These are phyloP conservation scores for Climacteris rufus DNA, from an alignment of 2,113 vertebrate species.

Conservation along the genomic window DNA sequence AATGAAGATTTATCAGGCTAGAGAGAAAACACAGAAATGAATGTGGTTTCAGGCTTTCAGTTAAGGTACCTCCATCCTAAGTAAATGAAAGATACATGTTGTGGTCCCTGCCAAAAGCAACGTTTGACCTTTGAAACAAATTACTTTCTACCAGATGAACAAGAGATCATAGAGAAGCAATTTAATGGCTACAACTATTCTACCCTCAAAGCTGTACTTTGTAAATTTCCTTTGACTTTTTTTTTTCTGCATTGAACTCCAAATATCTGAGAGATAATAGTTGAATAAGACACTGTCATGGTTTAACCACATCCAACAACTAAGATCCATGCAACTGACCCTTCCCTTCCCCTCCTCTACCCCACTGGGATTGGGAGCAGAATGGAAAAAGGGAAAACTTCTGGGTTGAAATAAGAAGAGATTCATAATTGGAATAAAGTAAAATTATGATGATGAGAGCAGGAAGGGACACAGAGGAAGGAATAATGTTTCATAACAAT, in stretches of 20 bases:
- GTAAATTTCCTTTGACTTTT: not conserved
- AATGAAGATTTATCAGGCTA: not conserved
- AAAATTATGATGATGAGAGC: not conserved
- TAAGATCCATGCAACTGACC: not conserved
- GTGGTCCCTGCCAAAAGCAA: not conserved
- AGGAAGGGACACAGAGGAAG: not conserved
- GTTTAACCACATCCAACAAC: not conserved
- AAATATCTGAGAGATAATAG: not conserved
- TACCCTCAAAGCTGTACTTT: not conserved
- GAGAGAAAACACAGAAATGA: not conserved
- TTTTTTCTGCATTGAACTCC: not conserved
- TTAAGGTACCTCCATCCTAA: not conserved
- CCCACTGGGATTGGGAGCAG: not conserved
- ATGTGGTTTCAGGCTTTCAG: not conserved
- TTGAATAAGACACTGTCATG: not conserved
- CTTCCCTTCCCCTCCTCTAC: not conserved
- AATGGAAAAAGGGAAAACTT: not conserved
- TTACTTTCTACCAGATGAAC: not conserved
- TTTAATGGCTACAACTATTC: not conserved
- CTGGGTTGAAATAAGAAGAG: rapidly evolving
- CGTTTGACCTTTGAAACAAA: not conserved
- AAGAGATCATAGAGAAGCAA: not conserved
- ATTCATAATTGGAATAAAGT: not conserved
- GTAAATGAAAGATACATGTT: not conserved
- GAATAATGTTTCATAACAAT: not conserved